Base-by-base conservation (phyloP, 2,888 invertebrate genomes). In the Cephus sareptanus region DNA sequence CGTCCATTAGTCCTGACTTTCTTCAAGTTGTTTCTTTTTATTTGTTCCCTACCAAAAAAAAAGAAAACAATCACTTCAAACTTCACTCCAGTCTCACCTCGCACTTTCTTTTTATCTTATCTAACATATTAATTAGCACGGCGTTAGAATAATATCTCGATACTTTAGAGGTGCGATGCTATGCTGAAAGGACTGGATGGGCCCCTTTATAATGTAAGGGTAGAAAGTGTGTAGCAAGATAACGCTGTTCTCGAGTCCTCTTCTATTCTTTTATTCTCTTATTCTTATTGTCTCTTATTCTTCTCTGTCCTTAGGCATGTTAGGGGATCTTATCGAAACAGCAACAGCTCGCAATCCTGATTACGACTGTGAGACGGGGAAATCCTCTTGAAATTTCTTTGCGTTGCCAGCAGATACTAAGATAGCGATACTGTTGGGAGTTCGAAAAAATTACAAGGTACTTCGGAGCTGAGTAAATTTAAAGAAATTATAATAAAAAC, bases 61-160 rank as follows among this genome's bases (percentile, higher is more conserved):
- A 35, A 34, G 1, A 34, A 34, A 34, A 34, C 12, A 56, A 56
- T 1, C 6, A 56, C 23, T 56, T 23, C 2, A 56, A 56, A 56
- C 56, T 56, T 2, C 56, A 56, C 23, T 56, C 9, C 9, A 56
- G 56, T 56, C 2, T 23, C 23, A 56, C 23, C 23, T 56, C 9
- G 56, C 56, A 56, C 9, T 23, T 56, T 23, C 9, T 6, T 71
- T n/a, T 37, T 35, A 73, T 71, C 74, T 73, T 56, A 77, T 74
- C 56, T 74, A 34, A 34, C 37, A n/a, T 23, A 74, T 74, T 74
- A 77, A 77, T 77, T 77, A 77, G 35, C 77, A 68, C 74, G 69
- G 35, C 74, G 69, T 77, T 77, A 75, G 74, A 75, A 75, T 75
- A 75, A 74, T 77, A 77, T 77, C 40, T 34, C 68, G 40, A 77